Base-by-base conservation (phyloP, 2,888 invertebrate genomes). In the Melikaiella ostensackeni region DNA sequence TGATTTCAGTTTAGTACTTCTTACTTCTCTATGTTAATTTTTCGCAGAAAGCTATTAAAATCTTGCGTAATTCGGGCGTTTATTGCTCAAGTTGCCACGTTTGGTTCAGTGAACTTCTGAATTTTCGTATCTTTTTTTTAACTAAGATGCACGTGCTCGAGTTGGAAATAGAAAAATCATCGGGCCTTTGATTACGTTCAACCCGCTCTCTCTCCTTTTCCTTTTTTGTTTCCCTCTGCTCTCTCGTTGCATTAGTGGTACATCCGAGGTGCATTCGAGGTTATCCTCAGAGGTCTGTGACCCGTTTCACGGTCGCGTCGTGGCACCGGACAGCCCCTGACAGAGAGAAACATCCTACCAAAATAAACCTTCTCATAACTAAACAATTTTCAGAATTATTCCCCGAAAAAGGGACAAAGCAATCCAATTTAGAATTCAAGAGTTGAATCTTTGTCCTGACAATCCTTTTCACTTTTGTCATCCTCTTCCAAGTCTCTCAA, bases 261-360 rank as follows among this genome's bases (percentile, higher is more conserved):
- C 79, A 79, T 76, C 79, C 78, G 80, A 82, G 79, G 81, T 78
- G 79, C 79, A 78, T 76, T 80, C 78, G 80, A 83, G 79, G 81
- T 80, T 83, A 81, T 78, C 78, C 76, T 74, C 76, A 75, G 80
- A 83, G 87, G 86, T 85, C 85, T 84, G 75, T 84, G 85, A 87
- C 86, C 86, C 74, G 83, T 81, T 85, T 86, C 86, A 87, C 82
- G 86, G 87, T 78, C 86, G 80, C 78, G 87, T 78, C 86, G 80
- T 79, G 77, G 74, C 78, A 74, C 64, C 75, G 75, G 74, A 33
- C 61, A 61, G 75, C 80, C 21, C 66, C 79, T 70, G 46, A 75
- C 78, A 79, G 80, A 80, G 77, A 81, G 79, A 79, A 76, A 79
- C 75, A 76, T 75, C 77, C 75, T 76, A 77, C 77, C 63, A 24